Evolutionary conservation across 2,113 vertebrate species (phyloP), one percentile per base, ranked within the genome.

Genomic region (Hydrolagus affinis): DNA sequence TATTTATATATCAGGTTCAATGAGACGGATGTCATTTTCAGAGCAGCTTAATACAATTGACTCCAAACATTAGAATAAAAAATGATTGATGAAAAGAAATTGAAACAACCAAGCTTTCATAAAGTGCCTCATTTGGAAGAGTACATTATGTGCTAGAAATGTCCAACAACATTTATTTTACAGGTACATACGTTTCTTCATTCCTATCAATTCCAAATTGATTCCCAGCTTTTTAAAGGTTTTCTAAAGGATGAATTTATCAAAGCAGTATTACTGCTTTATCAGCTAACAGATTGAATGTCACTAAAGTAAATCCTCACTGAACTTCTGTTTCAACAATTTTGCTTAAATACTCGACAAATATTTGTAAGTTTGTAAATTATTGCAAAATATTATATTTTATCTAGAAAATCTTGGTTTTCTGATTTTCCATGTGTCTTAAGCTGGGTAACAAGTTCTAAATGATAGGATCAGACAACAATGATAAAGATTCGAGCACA

Each of bases 41-140:
- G 8, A 83, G 60, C 25, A 83, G 78, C 78, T 83, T 62, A 83
- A 83, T 32, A 66, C 19, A 66, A 68, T 66, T 83, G 8, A 15
- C 23, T 59, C 78, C 73, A 80, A 64, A 28, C 9, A 83, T 66
- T 83, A 83, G 62, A 83, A 56, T 21, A 68, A 66, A 64, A 83
- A 30, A n/a, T 83, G 32, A 19, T 10, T 11, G 15, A 19, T 66
- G 78, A 60, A 66, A n/a, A 30, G 30, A 83, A 83, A 68, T 83
- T 30, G 56, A 75, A 56, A 75, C 73, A 44, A 74, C 15, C 56
- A 32, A 75, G 73, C 72, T 75, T 75, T 57, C 17, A 75, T 56
- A 75, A 75, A 75, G 32, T 75, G 60, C 62, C 78, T 66, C 32
- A 19, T 32, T 75, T 83, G 62, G 62, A 25, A 11, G 62, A 68